Conservation (phyloP, 2,113 vertebrate genomes). For the Holacanthus passer region DNA sequence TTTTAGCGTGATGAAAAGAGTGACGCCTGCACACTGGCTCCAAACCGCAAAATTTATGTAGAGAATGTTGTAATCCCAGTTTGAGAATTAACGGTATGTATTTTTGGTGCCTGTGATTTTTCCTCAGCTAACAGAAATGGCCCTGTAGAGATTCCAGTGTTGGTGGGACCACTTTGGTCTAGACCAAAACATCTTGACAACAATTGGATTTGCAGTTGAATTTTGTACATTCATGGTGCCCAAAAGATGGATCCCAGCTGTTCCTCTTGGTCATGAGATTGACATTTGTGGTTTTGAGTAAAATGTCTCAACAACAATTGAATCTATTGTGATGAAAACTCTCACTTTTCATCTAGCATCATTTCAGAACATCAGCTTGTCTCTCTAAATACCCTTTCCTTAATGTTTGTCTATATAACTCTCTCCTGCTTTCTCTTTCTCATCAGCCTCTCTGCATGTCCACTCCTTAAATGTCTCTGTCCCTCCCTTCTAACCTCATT, state of each 20-base stretch:
- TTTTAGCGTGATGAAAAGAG: neutral
- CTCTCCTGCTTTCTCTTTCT: neutral
- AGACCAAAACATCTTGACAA: neutral
- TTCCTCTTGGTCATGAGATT: no score
- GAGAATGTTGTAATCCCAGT: neutral
- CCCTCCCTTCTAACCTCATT: conserved; percentile 39
- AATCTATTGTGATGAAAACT: no score
- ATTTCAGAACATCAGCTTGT: no score
- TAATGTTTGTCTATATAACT: neutral
- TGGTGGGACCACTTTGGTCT: neutral
- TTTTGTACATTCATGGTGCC: neutral
- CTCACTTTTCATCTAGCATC: no score
- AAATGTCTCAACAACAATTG: no score
- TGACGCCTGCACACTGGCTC: neutral
- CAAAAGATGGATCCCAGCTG: no score
- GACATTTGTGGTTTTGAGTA: no score
- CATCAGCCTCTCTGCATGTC: neutral
- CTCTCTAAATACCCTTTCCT: neutral
- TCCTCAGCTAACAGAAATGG: neutral
- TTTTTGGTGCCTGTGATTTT: neutral
- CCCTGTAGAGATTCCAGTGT: neutral
- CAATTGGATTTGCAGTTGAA: neutral
- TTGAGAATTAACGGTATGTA: neutral
- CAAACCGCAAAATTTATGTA: neutral
- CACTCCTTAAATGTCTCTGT: neutral